Percentiles rank a stretch among this genome's conserved stretches.
Conservation (phyloP, 2,113 vertebrate species). For the Craseonycteris thonglongyai region DNA sequence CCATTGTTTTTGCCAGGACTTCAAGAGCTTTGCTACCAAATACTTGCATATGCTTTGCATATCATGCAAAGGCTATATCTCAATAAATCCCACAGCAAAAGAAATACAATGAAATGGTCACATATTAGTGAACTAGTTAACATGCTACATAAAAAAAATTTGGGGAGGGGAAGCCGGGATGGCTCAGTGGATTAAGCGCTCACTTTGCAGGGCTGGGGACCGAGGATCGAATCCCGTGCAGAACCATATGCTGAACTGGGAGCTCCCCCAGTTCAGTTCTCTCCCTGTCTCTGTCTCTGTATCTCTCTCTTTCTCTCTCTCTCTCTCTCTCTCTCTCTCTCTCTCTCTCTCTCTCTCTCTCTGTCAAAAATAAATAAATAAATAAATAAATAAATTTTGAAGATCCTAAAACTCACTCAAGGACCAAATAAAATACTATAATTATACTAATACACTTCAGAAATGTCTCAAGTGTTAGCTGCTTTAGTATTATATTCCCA, state of each 20-base stretch:
- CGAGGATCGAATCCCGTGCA: too few relatives aligned
- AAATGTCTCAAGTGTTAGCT: not conserved
- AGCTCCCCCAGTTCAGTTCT: too few relatives aligned
- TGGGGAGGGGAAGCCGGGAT: too few relatives aligned
- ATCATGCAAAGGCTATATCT: not conserved
- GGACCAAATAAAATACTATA: not conserved
- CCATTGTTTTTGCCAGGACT: not conserved
- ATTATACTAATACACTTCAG: not conserved
- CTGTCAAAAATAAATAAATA: too few relatives aligned
- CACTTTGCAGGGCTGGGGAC: too few relatives aligned
- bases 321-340: too few relatives aligned
- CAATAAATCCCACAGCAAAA: not conserved
- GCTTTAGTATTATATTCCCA: not conserved
- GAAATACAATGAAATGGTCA: not conserved
- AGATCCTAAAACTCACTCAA: not conserved
- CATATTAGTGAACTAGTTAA: not conserved
- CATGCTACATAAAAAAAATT: not conserved
- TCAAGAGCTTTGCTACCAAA: not conserved
- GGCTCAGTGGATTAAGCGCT: too few relatives aligned
- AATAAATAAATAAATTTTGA: too few relatives aligned
- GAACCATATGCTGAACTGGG: too few relatives aligned
- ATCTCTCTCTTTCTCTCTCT: too few relatives aligned
- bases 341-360: too few relatives aligned
- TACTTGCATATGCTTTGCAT: not conserved
- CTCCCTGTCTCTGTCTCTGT: too few relatives aligned